phyloP scores from a whole-genome alignment of 2,888 invertebrate species.

The Ectemnius lituratus region DNA sequence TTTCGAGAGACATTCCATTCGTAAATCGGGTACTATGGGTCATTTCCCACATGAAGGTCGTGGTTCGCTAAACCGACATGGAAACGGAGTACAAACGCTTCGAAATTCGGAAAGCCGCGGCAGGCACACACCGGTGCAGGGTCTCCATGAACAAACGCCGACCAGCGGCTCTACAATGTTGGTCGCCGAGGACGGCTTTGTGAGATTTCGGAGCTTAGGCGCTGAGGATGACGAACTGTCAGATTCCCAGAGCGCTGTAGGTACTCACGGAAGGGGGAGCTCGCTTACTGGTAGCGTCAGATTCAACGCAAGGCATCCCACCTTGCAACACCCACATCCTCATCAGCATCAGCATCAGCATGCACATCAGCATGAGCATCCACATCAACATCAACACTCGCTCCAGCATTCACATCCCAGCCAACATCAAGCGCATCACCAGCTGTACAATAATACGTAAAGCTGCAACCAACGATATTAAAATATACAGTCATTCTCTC shows the following conservation, averaged over 20 bases:
- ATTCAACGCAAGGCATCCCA: conserved; percentile 70
- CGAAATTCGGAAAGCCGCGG: conserved; percentile 75
- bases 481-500: conserved; percentile 2
- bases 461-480: conserved; percentile 42
- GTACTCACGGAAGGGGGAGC: conserved; percentile 71
- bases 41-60: conserved; percentile 79
- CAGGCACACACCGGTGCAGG: conserved; percentile 69
- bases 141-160: conserved; percentile 79
- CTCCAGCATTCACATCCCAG: conserved; percentile 71
- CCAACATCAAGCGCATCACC: conserved; percentile 73
- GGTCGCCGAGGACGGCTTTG: conserved; percentile 94
- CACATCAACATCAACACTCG: conserved; percentile 67
- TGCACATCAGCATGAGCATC: conserved; percentile 66
- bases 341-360: conserved; percentile 68
- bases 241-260: conserved; percentile 71
- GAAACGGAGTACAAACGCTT: conserved; percentile 80
- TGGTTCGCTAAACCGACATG: conserved; percentile 75
- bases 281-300: conserved; percentile 74
- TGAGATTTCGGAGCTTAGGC: conserved; percentile 88
- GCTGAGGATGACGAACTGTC: conserved; percentile 73
- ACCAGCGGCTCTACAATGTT: conserved; percentile 84
- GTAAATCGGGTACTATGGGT: conserved; percentile 81
- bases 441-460: conserved; percentile 76
- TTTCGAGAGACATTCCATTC: conserved; percentile 77
- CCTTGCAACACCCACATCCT: conserved; percentile 66